A percentile compares a stretch with the other conserved stretches of the same genome.
Conservation (phyloP, 2,113 vertebrate species). For the Coracopsis vasa region DNA sequence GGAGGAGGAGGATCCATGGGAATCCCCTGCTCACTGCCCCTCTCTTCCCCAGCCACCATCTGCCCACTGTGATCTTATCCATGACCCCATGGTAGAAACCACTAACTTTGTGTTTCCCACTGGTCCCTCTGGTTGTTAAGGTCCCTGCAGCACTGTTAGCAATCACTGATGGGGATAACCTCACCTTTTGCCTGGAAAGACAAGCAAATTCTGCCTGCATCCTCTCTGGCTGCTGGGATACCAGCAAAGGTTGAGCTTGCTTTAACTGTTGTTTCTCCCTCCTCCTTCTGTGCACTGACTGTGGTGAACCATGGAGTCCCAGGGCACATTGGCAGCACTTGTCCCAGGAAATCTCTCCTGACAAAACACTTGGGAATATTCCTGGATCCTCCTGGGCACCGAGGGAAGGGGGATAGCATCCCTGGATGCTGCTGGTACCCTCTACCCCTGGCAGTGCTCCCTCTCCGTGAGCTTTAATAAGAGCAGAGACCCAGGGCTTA, state of each 20-base stretch:
- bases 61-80: neutral
- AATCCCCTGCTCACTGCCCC: neutral
- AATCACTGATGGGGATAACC: neutral
- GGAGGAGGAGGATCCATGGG: neutral
- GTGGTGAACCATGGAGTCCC: neutral
- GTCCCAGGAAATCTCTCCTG: neutral
- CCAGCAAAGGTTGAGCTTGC: neutral
- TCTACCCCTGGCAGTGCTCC: neutral
- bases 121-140: fast-evolving
- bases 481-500: neutral
- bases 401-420: neutral
- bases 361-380: neutral
- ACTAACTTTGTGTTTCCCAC: neutral
- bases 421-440: neutral
- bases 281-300: neutral
- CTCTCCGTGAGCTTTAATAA: neutral
- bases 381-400: neutral
- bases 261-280: neutral
- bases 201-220: neutral
- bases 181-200: neutral
- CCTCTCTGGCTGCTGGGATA: neutral
- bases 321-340: neutral
- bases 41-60: fast-evolving
- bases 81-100: neutral
- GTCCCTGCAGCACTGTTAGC: neutral